These are phyloP conservation scores for Trichosurus vulpecula DNA, from an alignment of 2,797 vertebrate genomes.

Conservation along the genomic window DNA sequence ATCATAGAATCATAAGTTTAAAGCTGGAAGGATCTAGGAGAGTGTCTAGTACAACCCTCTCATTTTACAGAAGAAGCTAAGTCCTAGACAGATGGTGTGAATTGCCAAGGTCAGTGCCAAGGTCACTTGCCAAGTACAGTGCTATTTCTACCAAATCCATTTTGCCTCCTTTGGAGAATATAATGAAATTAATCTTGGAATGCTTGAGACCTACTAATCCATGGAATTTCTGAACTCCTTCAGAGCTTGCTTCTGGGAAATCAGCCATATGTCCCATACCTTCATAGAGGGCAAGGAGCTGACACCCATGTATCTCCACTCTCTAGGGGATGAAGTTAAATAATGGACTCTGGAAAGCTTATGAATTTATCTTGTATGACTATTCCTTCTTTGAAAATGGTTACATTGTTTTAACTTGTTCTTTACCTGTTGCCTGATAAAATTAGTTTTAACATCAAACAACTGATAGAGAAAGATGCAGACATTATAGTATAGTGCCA, in stretches of 20 bases:
- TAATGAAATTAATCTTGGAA: neutral
- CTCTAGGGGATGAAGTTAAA: neutral
- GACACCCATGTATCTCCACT: neutral
- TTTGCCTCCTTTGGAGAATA: neutral
- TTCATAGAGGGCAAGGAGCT: neutral
- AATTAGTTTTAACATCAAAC: neutral
- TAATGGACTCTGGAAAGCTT: neutral
- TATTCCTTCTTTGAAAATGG: neutral
- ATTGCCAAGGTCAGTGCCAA: neutral
- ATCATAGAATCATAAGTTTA: no score
- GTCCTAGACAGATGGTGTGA: neutral
- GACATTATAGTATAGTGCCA: neutral
- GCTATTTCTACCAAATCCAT: neutral
- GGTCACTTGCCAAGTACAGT: no score
- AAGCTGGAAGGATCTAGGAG: no score
- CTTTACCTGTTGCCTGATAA: neutral
- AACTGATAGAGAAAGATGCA: neutral
- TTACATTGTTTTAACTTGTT: neutral
- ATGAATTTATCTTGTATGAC: neutral
- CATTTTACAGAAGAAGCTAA: neutral
- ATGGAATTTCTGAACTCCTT: neutral
- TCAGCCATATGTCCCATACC: neutral
- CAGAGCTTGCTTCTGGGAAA: neutral
- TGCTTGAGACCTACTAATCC: neutral
- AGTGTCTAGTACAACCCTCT: neutral